phyloP scores from a whole-genome alignment of 2,113 vertebrate species.

The Chaetops frenatus region DNA sequence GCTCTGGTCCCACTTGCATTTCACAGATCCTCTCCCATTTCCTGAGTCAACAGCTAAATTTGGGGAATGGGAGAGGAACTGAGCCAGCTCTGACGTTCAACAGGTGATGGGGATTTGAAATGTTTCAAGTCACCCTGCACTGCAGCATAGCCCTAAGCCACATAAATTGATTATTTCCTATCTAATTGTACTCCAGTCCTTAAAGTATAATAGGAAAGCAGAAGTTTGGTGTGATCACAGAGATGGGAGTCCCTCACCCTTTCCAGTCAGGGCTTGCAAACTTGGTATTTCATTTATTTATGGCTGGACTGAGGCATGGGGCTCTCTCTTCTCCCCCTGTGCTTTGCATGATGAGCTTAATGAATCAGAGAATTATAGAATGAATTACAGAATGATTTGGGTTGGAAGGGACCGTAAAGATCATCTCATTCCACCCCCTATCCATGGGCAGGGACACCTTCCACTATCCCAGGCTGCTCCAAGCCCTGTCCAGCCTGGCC shows the following conservation, averaged over 20 bases:
- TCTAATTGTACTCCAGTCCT: neutral
- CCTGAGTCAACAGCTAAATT: neutral
- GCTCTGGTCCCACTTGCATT: neutral
- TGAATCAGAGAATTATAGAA: neutral
- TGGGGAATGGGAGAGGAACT: neutral
- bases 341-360: accelerated
- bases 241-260: neutral
- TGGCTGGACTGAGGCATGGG: neutral
- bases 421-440: accelerated
- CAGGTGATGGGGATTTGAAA: neutral
- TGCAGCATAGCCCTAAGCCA: neutral
- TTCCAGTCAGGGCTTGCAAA: neutral
- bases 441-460: neutral
- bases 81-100: neutral
- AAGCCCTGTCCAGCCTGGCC: accelerated
- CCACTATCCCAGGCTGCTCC: accelerated
- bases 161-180: neutral
- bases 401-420: neutral
- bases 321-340: neutral
- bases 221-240: neutral
- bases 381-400: neutral
- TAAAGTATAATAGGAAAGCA: neutral
- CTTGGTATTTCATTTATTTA: neutral
- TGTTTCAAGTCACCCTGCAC: neutral
- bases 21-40: neutral